phyloP scores from a whole-genome alignment of 1,140 invertebrate genomes.

The Penaeus japonicus region DNA sequence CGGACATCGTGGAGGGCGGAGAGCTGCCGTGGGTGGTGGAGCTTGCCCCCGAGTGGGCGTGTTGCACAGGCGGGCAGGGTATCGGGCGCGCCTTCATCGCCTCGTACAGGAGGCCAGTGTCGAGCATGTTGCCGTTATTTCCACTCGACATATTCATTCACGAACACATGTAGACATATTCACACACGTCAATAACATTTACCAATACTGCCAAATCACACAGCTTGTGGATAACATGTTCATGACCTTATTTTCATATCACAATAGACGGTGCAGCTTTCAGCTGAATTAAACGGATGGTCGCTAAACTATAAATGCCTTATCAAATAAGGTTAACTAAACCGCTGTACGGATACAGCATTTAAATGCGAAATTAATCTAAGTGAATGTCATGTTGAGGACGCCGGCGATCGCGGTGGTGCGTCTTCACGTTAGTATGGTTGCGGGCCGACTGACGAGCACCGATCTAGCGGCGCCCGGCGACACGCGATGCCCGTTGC shows the following conservation, averaged over 20 bases:
- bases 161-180: conserved; percentile 35
- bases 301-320: not conserved
- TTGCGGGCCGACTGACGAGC: conserved; percentile 31
- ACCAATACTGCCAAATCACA: conserved; percentile 52
- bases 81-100: conserved; percentile 47
- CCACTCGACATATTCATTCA: conserved; percentile 53
- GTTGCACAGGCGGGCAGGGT: conserved; percentile 20
- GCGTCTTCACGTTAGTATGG: conserved; percentile 10
- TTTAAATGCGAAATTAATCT: not conserved
- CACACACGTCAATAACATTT: conserved; percentile 27
- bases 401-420: conserved; percentile 14
- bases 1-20: not conserved
- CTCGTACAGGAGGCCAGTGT: conserved; percentile 51
- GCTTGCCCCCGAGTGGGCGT: conserved; percentile 16
- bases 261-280: conserved; percentile 32
- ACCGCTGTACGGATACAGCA: not conserved
- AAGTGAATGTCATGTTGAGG: conserved; percentile 33
- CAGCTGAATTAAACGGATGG: not conserved
- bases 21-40: not conserved
- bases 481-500: conserved; percentile 34
- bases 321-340: conserved; percentile 23
- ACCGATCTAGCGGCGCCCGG: conserved; percentile 11
- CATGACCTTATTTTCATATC: conserved; percentile 36
- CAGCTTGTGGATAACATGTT: conserved; percentile 14
- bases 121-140: conserved; percentile 52